Base-by-base conservation (phyloP, 2,888 invertebrate species). In the Agrochola circellaris region DNA sequence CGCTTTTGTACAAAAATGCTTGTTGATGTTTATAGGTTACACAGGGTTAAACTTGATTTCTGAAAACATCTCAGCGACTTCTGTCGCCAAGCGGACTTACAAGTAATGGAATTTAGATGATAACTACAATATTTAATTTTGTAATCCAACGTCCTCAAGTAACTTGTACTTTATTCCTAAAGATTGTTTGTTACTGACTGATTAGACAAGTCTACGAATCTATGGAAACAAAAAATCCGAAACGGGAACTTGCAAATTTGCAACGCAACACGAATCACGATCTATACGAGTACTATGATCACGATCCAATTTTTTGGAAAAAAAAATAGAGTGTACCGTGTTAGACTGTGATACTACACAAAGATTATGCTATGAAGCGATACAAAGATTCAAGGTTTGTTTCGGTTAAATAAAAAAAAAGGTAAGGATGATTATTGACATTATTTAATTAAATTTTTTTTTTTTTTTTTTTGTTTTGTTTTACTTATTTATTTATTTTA, bases 11-110 rank as follows among this genome's bases (percentile, higher is more conserved):
- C 79, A 80, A 81, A 73, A 76, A 83, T 71, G 77, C 75, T 89
- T 81, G 80, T 83, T 83, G 78, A 77, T 88, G 80, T 87, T 79
- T 83, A 68, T 65, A 86, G 83, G 87, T 88, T 90, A 90, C 82
- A 77, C 85, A 42, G 42, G 65, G 15, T 20, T 72, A 73, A n/a
- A 72, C 56, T 83, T 64, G 69, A 80, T 82, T 77, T 83, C 69
- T 69, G 79, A 69, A 70, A 79, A 77, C 86, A 88, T 85, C 69
- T 73, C 75, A 30, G 69, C 81, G 76, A 75, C 60, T 70, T 60
- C 26, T 73, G 78, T 76, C 66, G 72, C 71, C 56, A 83, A 82
- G 51, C 45, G n/a, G 58, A 45, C 73, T 79, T 67, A 70, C 72
- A 74, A 81, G 66, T 54, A 73, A 75, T 34, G 17, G n/a, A 76